phyloP scores from a whole-genome alignment of 2,113 vertebrate species.

The Mirza zaza region DNA sequence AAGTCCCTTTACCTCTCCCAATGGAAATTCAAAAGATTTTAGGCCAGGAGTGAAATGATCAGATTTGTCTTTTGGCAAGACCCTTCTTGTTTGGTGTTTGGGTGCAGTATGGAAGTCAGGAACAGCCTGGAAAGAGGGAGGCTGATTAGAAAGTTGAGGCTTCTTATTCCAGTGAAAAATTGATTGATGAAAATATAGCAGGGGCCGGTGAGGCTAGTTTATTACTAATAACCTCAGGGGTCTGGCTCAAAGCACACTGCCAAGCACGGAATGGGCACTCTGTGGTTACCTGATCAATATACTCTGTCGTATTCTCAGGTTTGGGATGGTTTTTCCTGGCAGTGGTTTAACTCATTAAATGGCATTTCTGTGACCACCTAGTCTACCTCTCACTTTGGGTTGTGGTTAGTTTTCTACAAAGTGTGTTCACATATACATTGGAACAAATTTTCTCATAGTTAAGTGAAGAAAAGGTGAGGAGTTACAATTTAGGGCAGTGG shows the following conservation, averaged over 20 bases:
- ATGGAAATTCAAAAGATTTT: not conserved
- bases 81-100: not conserved
- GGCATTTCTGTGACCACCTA: not conserved
- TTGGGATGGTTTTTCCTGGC: not conserved
- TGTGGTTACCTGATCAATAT: not conserved
- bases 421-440: not conserved
- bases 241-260: not conserved
- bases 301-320: not conserved
- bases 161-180: not conserved
- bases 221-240: not conserved
- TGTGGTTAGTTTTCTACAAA: not conserved
- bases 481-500: not conserved
- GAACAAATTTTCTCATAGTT: not conserved
- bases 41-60: not conserved
- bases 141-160: not conserved
- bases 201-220: rapidly evolving
- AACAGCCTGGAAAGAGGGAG: not conserved
- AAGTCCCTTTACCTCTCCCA: not conserved
- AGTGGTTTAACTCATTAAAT: not conserved
- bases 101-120: not conserved
- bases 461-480: not conserved
- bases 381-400: not conserved
- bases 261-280: not conserved
- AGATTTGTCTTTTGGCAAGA: not conserved
- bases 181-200: not conserved